Evolutionary conservation across 2,797 vertebrate species (phyloP).

Genomic region (Euthynnus affinis): DNA sequence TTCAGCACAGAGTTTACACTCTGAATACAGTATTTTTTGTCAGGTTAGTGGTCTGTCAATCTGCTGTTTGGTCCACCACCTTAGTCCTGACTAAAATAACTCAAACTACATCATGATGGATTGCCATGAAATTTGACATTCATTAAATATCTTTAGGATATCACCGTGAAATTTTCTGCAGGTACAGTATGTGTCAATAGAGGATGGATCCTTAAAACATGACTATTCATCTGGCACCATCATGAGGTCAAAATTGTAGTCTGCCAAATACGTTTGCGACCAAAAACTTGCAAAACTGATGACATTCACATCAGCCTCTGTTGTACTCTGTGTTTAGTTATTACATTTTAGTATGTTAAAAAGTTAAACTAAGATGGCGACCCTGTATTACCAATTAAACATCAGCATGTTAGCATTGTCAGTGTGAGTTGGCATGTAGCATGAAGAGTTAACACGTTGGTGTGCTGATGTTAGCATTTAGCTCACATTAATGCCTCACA

Average conservation of each 20-base stretch:
- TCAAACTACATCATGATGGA: background rate
- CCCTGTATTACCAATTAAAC: background rate
- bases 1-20: too few relatives aligned
- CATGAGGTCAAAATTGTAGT: background rate
- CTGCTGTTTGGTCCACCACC: too few relatives aligned
- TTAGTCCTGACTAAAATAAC: too few relatives aligned
- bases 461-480: too few relatives aligned
- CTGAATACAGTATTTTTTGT: too few relatives aligned
- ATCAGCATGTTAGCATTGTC: background rate
- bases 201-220: too few relatives aligned
- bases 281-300: background rate
- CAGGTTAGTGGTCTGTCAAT: too few relatives aligned
- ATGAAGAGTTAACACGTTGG: background rate
- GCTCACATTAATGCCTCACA: too few relatives aligned
- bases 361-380: background rate
- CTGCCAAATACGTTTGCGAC: background rate
- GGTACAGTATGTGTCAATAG: too few relatives aligned
- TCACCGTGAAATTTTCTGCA: too few relatives aligned
- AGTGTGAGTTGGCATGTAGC: background rate
- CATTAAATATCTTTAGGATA: too few relatives aligned
- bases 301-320: background rate
- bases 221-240: background rate
- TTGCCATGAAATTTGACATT: background rate
- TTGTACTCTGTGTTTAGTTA: background rate
- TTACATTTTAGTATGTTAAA: background rate